Evolutionary conservation across 2,797 vertebrate species (phyloP).

Genomic region (Peromyscus nudipes): DNA sequence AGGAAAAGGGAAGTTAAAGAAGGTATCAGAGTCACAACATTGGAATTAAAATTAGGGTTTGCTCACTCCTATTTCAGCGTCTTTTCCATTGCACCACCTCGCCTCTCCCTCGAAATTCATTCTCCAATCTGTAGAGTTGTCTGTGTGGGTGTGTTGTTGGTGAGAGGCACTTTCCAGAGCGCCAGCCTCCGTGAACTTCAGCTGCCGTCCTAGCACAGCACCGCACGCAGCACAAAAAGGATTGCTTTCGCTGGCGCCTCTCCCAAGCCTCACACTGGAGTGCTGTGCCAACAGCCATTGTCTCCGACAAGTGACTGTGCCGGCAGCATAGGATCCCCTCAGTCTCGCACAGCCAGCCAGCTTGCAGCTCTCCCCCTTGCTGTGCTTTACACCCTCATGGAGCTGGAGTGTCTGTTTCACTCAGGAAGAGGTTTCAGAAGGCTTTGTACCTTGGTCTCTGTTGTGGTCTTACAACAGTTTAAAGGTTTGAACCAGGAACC

Average conservation of each 20-base stretch:
- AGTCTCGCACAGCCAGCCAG: conserved; percentile 53
- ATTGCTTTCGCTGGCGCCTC: conserved; percentile 81
- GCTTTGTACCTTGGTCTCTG: not conserved
- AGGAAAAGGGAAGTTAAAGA: not conserved
- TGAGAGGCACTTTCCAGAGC: conserved; percentile 81
- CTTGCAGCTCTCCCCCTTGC: not conserved
- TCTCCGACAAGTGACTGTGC: conserved; percentile 84
- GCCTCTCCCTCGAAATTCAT: conserved; percentile 64
- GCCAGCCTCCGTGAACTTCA: conserved; percentile 65
- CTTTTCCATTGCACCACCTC: conserved; percentile 1
- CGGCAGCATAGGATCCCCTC: conserved; percentile 66
- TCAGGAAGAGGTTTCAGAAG: conserved; percentile 62
- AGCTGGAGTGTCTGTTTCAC: conserved; percentile 17
- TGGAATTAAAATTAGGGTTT: conserved; percentile 62
- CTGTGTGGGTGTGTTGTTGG: conserved; percentile 44
- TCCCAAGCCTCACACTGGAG: conserved; percentile 74
- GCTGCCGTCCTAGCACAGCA: conserved; percentile 69
- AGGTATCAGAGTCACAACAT: conserved; percentile 1
- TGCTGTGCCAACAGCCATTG: conserved; percentile 82
- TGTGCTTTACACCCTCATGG: not conserved
- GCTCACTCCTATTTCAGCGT: conserved; percentile 7
- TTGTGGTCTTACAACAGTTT: conserved; percentile 24
- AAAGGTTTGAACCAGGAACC: conserved; percentile 20
- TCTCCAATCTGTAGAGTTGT: conserved; percentile 71
- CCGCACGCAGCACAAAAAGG: conserved; percentile 73